Evolutionary conservation across 2,113 vertebrate species (phyloP).

Genomic region (Lampris incognitus): DNA sequence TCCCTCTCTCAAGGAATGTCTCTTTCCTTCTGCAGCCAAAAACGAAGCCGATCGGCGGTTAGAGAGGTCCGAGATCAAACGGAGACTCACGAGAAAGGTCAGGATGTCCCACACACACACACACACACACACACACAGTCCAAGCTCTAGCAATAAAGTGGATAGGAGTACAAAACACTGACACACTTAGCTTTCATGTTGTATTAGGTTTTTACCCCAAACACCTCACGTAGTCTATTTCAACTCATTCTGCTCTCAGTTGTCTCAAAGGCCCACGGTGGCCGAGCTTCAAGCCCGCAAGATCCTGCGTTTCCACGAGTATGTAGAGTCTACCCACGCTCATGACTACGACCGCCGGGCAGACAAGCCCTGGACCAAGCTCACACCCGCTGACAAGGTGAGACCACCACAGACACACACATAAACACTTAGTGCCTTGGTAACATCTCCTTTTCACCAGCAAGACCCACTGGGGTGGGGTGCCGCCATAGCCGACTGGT

Average conservation of each 20-base stretch:
- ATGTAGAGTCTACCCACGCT: conserved; percentile 93
- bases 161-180: too few species aligned
- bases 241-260: conserved; percentile 72
- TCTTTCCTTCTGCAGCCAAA: conserved; percentile 83
- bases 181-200: too few species aligned
- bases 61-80: conserved; percentile 95
- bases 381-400: conserved; percentile 97
- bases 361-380: conserved; percentile 98
- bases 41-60: conserved; percentile 91
- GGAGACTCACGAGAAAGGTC: conserved; percentile 97
- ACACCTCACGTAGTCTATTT: neutral
- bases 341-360: conserved; percentile 96
- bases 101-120: conserved; percentile 2
- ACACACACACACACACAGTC: neutral
- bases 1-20: conserved; percentile 52
- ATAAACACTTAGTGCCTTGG: neutral
- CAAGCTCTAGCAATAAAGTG: too few species aligned
- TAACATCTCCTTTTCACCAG: too few species aligned
- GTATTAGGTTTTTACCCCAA: too few species aligned
- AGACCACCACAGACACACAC: neutral
- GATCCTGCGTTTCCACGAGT: conserved; percentile 96
- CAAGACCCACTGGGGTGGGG: too few species aligned
- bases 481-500: too few species aligned
- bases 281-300: conserved; percentile 95
- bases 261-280: conserved; percentile 96